phyloP scores from a whole-genome alignment of 2,797 vertebrate species.

The Chaenodraco wilsoni region DNA sequence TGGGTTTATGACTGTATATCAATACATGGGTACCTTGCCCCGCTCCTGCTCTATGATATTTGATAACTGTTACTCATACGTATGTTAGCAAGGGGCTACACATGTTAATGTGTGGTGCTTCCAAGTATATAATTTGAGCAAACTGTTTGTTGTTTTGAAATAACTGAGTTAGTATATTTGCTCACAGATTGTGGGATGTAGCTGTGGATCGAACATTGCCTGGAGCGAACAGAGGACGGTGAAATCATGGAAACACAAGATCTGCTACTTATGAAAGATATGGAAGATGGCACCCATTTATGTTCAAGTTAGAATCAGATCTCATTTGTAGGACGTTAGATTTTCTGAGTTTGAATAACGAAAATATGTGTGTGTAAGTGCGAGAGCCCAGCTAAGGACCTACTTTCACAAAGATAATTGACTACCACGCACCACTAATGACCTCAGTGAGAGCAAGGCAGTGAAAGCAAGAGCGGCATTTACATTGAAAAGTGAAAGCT shows the following conservation, averaged over 20 bases:
- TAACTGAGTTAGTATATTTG: neutral
- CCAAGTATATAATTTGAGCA: neutral
- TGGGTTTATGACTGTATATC: neutral
- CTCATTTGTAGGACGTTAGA: neutral
- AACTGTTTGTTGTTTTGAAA: neutral
- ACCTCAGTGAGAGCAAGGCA: constrained; percentile 29
- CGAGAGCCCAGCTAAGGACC: constrained; percentile 1
- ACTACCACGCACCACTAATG: constrained; percentile 24
- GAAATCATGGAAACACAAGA: neutral
- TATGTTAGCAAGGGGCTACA: neutral
- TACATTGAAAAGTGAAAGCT: constrained; percentile 30
- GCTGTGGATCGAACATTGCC: neutral
- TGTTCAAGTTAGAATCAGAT: neutral
- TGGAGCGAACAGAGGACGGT: neutral
- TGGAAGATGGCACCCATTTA: neutral
- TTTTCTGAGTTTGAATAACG: neutral
- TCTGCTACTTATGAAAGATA: neutral
- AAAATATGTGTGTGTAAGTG: neutral
- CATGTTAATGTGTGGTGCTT: neutral
- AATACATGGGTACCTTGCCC: neutral
- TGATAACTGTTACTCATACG: neutral
- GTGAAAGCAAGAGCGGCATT: constrained; percentile 34
- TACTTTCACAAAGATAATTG: constrained; percentile 8
- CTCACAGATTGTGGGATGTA: neutral
- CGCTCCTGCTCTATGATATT: neutral